Percentiles rank a stretch among this genome's conserved stretches.
Conservation (phyloP, 2,888 invertebrate species). For the Amiota mariae region DNA sequence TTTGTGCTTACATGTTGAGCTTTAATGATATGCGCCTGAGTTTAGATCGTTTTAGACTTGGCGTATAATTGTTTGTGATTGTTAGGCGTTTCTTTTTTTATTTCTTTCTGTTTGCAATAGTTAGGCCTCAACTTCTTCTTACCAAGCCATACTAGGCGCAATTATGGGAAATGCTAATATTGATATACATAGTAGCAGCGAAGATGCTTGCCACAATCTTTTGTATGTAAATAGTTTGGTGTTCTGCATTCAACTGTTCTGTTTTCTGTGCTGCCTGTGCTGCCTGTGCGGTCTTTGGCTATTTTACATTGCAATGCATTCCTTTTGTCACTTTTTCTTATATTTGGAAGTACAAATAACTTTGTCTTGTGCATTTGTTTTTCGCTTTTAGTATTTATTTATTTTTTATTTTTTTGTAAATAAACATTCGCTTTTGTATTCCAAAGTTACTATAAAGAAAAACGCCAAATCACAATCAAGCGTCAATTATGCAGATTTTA, state of each 20-base stretch:
- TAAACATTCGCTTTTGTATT: slow-evolving; percentile 16
- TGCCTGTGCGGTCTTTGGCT: neutral
- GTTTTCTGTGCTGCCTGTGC: neutral
- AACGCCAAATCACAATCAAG: slow-evolving; percentile 51
- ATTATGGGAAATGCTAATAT: slow-evolving; percentile 47
- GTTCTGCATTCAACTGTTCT: no score
- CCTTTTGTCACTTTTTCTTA: slow-evolving; percentile 8
- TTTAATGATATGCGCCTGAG: slow-evolving; percentile 18
- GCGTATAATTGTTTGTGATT: slow-evolving; percentile 25
- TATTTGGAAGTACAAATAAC: neutral
- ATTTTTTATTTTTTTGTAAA: neutral
- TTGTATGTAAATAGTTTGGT: slow-evolving; percentile 9
- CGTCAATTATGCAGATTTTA: slow-evolving; percentile 63
- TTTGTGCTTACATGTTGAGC: neutral
- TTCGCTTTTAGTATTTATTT: slow-evolving; percentile 10
- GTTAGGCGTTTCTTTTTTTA: slow-evolving; percentile 8
- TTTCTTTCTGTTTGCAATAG: slow-evolving; percentile 37
- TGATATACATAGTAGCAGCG: slow-evolving; percentile 19
- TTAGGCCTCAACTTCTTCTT: slow-evolving; percentile 6
- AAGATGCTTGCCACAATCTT: neutral
- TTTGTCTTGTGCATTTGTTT: slow-evolving; percentile 4
- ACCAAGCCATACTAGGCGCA: neutral
- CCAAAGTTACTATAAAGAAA: slow-evolving; percentile 26
- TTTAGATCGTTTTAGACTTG: slow-evolving; percentile 11
- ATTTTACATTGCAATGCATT: neutral